phyloP scores from a whole-genome alignment of 2,888 invertebrate genomes.

The Dicyrtoma fusca region DNA sequence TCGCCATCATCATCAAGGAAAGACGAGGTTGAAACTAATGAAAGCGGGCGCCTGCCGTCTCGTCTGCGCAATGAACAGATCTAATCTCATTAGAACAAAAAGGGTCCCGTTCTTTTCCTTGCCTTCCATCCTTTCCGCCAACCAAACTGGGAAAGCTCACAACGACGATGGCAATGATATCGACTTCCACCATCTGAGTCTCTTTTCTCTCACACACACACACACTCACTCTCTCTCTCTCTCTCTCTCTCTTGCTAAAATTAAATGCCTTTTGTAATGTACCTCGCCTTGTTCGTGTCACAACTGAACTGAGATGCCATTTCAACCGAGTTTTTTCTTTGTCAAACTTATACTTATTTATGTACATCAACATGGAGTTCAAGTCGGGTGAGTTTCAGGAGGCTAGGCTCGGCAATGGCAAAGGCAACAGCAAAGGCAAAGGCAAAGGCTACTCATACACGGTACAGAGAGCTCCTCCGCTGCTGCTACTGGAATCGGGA shows the following conservation, averaged over 20 bases:
- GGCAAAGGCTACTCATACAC: not conserved
- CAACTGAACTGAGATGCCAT: conserved; percentile 41
- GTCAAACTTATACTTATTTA: conserved; percentile 19
- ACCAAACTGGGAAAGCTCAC: conserved; percentile 27
- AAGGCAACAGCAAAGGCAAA: not conserved
- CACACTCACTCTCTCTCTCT: conserved; percentile 15
- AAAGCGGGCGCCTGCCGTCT: conserved; percentile 49
- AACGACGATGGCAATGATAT: conserved; percentile 30
- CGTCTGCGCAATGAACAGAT: conserved; percentile 54
- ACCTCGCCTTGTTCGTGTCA: conserved; percentile 51
- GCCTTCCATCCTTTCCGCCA: conserved; percentile 31
- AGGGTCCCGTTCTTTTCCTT: conserved; percentile 42
- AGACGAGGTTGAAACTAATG: conserved; percentile 51
- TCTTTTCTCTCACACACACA: conserved; percentile 20
- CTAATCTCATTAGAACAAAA: conserved; percentile 55
- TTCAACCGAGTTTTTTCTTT: conserved; percentile 34
- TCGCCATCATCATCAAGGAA: conserved; percentile 41
- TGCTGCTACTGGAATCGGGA: too few relatives aligned
- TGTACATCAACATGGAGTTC: not conserved
- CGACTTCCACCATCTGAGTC: conserved; percentile 38
- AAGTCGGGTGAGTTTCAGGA: too few relatives aligned
- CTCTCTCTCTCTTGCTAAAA: conserved; percentile 33
- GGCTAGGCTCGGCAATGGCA: not conserved
- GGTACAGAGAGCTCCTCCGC: too few relatives aligned
- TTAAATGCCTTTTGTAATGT: conserved; percentile 51